phyloP scores from a whole-genome alignment of 2,113 vertebrate species.

The Serilophus lunatus region DNA sequence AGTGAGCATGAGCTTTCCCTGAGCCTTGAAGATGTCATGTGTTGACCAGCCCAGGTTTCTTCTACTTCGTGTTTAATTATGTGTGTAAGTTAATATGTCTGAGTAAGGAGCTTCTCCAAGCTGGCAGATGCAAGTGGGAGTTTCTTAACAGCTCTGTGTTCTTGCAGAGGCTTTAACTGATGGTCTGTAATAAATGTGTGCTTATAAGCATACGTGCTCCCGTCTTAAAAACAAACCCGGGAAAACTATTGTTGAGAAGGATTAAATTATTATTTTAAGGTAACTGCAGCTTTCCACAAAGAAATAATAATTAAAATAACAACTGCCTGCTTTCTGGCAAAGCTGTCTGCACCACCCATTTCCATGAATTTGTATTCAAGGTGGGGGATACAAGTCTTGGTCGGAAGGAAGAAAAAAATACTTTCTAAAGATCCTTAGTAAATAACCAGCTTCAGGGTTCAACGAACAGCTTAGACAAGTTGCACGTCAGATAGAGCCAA shows the following conservation, averaged over 20 bases:
- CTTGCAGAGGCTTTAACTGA: not conserved
- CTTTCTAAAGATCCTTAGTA: constrained; percentile 56
- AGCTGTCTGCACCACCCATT: constrained; percentile 65
- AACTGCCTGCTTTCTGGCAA: constrained; percentile 49
- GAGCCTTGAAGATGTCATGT: not conserved
- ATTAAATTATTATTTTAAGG: constrained; percentile 63
- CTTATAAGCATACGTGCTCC: constrained; percentile 5
- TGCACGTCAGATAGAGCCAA: constrained; percentile 18
- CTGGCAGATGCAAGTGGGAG: constrained; percentile 46
- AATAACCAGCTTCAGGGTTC: constrained; percentile 69
- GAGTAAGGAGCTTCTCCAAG: constrained; percentile 20
- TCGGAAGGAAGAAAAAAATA: not conserved
- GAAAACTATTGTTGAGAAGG: constrained; percentile 36
- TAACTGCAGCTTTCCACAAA: constrained; percentile 47
- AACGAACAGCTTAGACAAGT: constrained; percentile 51
- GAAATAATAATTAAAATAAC: constrained; percentile 63
- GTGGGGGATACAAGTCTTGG: constrained; percentile 16
- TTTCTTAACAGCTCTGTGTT: constrained; percentile 40
- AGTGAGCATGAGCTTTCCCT: not conserved
- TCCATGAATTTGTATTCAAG: constrained; percentile 67
- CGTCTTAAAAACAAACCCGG: constrained; percentile 18
- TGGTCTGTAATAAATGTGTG: constrained; percentile 19
- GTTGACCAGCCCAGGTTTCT: not conserved
- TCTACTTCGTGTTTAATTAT: not conserved
- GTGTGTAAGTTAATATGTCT: not conserved